A percentile compares a stretch with the other conserved stretches of the same genome.
phyloP scores from a whole-genome alignment of 2,113 vertebrate species.

The Tragelaphus imberbis region DNA sequence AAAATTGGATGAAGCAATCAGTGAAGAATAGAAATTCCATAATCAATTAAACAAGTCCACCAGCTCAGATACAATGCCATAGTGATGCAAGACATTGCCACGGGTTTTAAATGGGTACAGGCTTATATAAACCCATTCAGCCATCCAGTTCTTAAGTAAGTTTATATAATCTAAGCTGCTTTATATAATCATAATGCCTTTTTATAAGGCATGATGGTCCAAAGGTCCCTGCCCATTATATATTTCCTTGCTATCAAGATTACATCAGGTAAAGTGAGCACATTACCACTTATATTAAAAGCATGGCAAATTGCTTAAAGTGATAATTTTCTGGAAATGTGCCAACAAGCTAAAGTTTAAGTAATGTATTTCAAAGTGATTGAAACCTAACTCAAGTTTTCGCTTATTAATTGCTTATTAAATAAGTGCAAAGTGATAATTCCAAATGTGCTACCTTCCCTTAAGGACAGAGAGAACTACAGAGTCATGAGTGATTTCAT shows the following conservation, averaged over 20 bases:
- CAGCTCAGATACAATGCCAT: neutral
- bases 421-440: neutral
- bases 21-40: neutral
- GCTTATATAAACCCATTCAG: neutral
- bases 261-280: neutral
- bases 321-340: neutral
- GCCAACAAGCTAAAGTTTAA: neutral
- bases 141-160: neutral
- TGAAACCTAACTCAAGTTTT: neutral
- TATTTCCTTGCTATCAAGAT: neutral
- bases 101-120: neutral
- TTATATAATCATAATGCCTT: neutral
- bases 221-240: neutral
- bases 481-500: neutral
- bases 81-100: too few relatives aligned
- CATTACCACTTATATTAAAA: neutral
- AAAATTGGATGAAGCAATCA: neutral
- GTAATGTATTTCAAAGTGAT: neutral
- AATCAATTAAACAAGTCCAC: neutral
- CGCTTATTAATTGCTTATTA: neutral
- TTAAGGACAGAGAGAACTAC: neutral
- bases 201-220: neutral
- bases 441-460: neutral
- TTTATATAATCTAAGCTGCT: neutral
- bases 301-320: neutral